These are phyloP conservation scores for Anticlea derivata DNA, from an alignment of 2,888 invertebrate genomes.

Conservation along the genomic window DNA sequence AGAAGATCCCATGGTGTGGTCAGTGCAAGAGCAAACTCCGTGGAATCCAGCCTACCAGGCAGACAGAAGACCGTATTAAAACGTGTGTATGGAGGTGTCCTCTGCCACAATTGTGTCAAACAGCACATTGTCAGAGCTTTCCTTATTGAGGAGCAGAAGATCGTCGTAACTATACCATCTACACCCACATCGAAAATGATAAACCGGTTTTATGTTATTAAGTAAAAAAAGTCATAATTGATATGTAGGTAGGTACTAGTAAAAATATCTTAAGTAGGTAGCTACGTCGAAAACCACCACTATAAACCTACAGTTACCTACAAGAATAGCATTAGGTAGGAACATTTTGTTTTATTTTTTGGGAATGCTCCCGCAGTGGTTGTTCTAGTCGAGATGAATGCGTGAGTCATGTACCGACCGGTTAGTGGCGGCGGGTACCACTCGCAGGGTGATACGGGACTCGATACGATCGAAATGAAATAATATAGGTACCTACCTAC, in stretches of 20 bases:
- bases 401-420: conserved; percentile 35
- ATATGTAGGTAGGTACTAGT: neutral
- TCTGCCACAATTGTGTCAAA: conserved; percentile 98
- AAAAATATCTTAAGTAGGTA: neutral
- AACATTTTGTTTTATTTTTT: conserved; percentile 23
- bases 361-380: conserved; percentile 29
- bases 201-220: no score
- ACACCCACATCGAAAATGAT: no score
- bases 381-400: conserved; percentile 23
- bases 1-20: conserved; percentile 98
- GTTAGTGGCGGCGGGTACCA: conserved; percentile 24
- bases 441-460: conserved; percentile 31
- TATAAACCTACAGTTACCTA: conserved; percentile 5
- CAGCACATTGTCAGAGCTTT: conserved; percentile 99
- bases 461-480: neutral
- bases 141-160: conserved; percentile 99
- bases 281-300: neutral
- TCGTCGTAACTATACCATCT: no score
- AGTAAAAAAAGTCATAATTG: no score
- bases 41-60: conserved; percentile 97
- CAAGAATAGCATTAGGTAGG: conserved; percentile 19
- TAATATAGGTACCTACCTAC: neutral
- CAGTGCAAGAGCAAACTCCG: conserved; percentile 98
- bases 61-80: conserved; percentile 99
- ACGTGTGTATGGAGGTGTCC: conserved; percentile 98